These are phyloP conservation scores for Rhineura floridana DNA, from an alignment of 2,113 vertebrate genomes.

Conservation along the genomic window DNA sequence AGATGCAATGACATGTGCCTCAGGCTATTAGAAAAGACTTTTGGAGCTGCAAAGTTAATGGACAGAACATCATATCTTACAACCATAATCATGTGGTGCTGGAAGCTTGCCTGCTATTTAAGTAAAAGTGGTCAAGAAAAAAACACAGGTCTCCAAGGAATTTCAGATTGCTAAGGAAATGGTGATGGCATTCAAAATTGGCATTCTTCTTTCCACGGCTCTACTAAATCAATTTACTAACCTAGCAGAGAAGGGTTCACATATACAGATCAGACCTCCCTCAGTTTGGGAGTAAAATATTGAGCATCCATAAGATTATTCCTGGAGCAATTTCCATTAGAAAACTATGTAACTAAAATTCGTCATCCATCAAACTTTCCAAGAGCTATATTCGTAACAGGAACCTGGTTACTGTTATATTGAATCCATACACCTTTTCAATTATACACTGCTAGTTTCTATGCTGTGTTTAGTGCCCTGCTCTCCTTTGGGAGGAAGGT, in stretches of 20 bases:
- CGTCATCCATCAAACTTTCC: not conserved
- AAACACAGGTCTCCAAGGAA: not conserved
- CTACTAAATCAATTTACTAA: not conserved
- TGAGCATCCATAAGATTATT: not conserved
- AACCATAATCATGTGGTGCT: not conserved
- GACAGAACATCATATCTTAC: not conserved
- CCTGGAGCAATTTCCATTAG: not conserved
- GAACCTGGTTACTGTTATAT: not conserved
- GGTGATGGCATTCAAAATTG: not conserved
- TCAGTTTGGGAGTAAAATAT: not conserved
- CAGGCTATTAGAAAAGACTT: not conserved
- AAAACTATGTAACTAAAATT: not conserved
- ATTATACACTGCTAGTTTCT: not conserved
- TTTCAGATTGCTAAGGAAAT: not conserved
- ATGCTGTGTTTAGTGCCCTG: not conserved
- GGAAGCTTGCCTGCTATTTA: not conserved
- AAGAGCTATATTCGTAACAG: not conserved
- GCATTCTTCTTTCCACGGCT: not conserved
- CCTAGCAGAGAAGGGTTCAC: not conserved
- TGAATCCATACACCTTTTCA: not conserved
- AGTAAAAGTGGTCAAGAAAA: slow-evolving; percentile 15
- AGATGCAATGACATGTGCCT: not conserved
- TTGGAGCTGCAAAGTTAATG: slow-evolving; percentile 15
- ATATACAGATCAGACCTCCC: not conserved
- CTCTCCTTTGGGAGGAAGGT: no score